Evolutionary conservation across 2,113 vertebrate genomes (phyloP).

Genomic region (Hipposideros armiger): DNA sequence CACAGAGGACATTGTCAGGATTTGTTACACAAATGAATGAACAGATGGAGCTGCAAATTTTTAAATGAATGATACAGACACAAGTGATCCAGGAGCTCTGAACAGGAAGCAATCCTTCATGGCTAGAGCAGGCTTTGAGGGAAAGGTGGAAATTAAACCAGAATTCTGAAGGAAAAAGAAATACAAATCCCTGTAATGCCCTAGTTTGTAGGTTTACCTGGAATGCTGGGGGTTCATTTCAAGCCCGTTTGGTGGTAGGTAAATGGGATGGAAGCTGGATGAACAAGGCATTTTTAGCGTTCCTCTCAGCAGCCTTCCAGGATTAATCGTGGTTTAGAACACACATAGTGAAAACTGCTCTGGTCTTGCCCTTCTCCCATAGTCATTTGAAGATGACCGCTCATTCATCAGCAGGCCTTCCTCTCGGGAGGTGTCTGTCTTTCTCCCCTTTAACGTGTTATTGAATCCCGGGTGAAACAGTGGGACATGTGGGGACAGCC

Average conservation of each 20-base stretch:
- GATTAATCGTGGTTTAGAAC: neutral
- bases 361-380: neutral
- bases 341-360: fast-evolving
- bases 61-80: neutral
- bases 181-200: neutral
- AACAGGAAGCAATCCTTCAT: neutral
- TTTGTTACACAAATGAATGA: neutral
- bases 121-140: neutral
- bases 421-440: neutral
- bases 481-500: neutral
- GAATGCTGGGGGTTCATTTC: neutral
- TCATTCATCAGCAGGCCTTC: neutral
- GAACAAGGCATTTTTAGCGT: neutral
- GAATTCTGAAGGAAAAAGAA: neutral
- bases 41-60: neutral
- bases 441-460: neutral
- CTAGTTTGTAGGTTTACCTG: neutral
- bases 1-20: neutral
- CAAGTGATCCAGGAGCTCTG: neutral
- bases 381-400: neutral
- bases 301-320: neutral
- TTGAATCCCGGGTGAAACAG: neutral
- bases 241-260: neutral
- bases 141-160: neutral
- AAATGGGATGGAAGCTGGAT: neutral